Evolutionary conservation across 2,888 invertebrate species (phyloP), one percentile per base, ranked within the genome.

Genomic region (Gerris lacustris): DNA sequence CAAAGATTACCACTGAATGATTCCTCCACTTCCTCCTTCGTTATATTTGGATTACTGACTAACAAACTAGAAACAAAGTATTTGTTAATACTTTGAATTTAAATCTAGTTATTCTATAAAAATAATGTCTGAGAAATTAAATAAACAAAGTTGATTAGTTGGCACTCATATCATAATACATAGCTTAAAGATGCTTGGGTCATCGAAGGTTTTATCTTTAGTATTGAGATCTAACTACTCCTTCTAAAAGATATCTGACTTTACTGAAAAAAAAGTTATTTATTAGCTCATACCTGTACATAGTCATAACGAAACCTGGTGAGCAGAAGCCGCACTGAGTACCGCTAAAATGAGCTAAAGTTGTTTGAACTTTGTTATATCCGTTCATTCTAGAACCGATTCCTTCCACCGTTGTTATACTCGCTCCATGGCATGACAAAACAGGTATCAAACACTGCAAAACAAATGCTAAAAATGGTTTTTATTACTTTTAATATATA

Each of bases 261-360:
- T 31, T 31, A 31, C 1, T 31, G 31, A 31, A 31, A 55, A 55
- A 55, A 6, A 47, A 47, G 11, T 47, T 7, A 47, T 47, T 55
- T 2, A 55, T 5, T 5, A 31, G 2, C 31, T 31, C 2, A 9
- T 78, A 87, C 86, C 86, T 86, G 79, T 86, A 86, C 88, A 90
- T 89, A 76, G 84, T 88, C 88, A 89, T 89, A 69, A 90, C 83
- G 86, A 90, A 88, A 15, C 89, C 91, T 0, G 91, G 88, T 31
- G 88, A 87, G 77, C 91, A 92, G 78, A 83, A 89, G 2, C 90
- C 90, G 77, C 90, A 90, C 77, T 90, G 89, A 0, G 87, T 87
- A 0, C 88, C 90, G 78, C 88, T 86, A 77, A 87, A 85, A 68
- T 84, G 82, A 5, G 87, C 87, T 70, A 90, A 79, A 4, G 85